Percentiles rank a stretch among this genome's conserved stretches.
Conservation (phyloP, 2,797 vertebrate species). For the Corythornis leucogaster region DNA sequence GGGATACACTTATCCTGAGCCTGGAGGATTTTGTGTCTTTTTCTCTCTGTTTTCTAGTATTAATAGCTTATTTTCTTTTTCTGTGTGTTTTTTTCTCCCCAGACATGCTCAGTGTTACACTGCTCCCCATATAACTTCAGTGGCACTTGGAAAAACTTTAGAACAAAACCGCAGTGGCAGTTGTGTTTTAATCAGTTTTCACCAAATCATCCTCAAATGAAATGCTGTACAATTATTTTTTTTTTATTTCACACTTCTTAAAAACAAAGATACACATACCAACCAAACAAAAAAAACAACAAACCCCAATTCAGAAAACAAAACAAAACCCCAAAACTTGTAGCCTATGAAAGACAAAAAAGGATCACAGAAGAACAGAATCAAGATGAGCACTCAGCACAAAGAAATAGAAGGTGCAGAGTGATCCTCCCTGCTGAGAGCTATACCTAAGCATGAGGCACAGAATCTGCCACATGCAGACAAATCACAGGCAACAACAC, state of each 20-base stretch:
- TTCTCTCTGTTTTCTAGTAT: background rate
- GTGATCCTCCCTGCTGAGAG: background rate
- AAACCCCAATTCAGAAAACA: too few species aligned
- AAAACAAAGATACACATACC: background rate
- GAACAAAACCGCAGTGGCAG: background rate
- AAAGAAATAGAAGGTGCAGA: background rate
- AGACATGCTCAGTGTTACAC: background rate
- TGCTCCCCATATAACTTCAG: background rate
- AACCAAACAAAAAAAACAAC: too few species aligned
- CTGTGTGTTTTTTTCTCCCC: background rate
- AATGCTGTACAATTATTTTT: background rate
- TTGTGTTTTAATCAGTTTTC: background rate
- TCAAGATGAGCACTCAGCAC: rapidly evolving
- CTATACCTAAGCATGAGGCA: background rate
- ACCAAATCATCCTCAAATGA: background rate
- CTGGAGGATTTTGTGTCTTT: background rate
- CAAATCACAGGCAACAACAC: background rate
- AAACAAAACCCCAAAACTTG: background rate
- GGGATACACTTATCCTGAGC: too few species aligned
- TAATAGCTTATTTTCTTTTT: background rate
- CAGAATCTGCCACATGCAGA: background rate
- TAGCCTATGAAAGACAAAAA: background rate
- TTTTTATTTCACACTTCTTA: background rate
- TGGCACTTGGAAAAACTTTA: background rate
- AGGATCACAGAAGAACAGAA: background rate